These are phyloP conservation scores for Monochamus saltuarius DNA, from an alignment of 1,140 invertebrate genomes.

Conservation along the genomic window DNA sequence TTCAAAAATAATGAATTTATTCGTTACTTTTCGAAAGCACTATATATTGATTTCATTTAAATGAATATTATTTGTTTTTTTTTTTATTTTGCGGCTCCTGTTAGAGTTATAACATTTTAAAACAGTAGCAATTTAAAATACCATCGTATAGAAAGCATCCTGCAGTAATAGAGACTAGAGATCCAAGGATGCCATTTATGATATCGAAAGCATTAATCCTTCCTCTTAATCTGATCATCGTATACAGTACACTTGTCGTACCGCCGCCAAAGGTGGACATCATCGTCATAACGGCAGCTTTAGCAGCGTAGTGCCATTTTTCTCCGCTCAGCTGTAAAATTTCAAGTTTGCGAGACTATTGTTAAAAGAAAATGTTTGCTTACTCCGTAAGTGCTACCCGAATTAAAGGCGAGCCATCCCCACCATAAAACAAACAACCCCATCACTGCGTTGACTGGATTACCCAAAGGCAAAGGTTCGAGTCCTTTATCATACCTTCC, in stretches of 20 bases:
- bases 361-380: slow-evolving; percentile 39
- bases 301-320: slow-evolving; percentile 85
- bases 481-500: slow-evolving; percentile 80
- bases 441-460: slow-evolving; percentile 87
- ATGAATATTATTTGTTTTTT: too few relatives aligned
- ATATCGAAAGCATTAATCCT: slow-evolving; percentile 80
- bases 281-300: slow-evolving; percentile 87
- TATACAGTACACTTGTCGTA: slow-evolving; percentile 69
- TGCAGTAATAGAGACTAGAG: slow-evolving; percentile 86
- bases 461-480: slow-evolving; percentile 76
- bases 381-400: slow-evolving; percentile 81
- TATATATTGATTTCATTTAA: too few relatives aligned
- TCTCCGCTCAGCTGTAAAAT: slow-evolving; percentile 62
- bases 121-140: slow-evolving; percentile 11
- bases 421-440: slow-evolving; percentile 94
- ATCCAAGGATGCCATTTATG: slow-evolving; percentile 86
- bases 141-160: slow-evolving; percentile 82
- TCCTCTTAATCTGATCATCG: slow-evolving; percentile 68
- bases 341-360: too few relatives aligned
- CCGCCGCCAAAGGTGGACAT: slow-evolving; percentile 88
- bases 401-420: slow-evolving; percentile 94
- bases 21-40: too few relatives aligned
- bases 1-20: too few relatives aligned
- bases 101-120: too few relatives aligned
- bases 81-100: too few relatives aligned